These are phyloP conservation scores for Phaethon lepturus DNA, from an alignment of 2,113 vertebrate species.

Conservation along the genomic window DNA sequence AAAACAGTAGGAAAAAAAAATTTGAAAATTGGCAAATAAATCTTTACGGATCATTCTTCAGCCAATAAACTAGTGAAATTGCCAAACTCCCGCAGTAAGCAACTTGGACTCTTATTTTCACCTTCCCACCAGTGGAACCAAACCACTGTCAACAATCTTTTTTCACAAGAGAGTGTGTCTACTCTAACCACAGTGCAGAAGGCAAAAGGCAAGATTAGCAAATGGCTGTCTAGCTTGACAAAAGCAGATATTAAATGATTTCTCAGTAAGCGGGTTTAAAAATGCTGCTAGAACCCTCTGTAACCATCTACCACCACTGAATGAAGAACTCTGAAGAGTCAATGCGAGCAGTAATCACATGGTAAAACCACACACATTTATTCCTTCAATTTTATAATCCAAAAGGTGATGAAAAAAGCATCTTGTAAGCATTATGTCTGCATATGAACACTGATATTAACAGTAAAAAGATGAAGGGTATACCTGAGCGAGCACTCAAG, in stretches of 20 bases:
- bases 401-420: background rate
- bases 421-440: background rate
- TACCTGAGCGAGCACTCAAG: background rate
- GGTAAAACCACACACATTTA: background rate
- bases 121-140: background rate
- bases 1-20: background rate
- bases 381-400: background rate
- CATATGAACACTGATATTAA: background rate
- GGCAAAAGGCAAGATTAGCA: background rate
- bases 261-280: background rate
- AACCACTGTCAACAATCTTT: background rate
- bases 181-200: no score
- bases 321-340: background rate
- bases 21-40: background rate
- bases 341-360: background rate
- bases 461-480: background rate
- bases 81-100: background rate
- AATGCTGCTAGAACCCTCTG: background rate
- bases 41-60: background rate
- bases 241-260: background rate
- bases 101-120: background rate
- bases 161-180: no score
- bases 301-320: background rate
- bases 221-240: background rate
- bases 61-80: background rate